Conservation (phyloP, 1,140 invertebrate genomes). For the Pararge aegeria region DNA sequence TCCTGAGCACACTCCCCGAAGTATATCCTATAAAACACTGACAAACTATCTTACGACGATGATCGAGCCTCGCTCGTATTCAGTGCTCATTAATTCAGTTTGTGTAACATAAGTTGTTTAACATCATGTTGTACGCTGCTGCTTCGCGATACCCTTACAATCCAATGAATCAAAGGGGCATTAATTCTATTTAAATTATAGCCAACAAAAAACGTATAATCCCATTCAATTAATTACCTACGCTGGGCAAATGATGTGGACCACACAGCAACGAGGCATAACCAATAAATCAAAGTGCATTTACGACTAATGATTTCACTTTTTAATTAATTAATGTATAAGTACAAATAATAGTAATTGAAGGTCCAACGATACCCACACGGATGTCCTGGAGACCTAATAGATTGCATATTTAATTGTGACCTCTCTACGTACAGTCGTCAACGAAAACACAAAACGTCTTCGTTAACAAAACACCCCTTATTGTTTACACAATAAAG, state of each 20-base stretch:
- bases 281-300: conserved; percentile 22
- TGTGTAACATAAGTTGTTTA: not conserved
- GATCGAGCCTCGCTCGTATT: no score
- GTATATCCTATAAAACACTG: no score
- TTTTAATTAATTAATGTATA: conserved; percentile 26
- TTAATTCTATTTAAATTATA: conserved; percentile 3
- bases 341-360: conserved; percentile 34
- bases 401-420: conserved; percentile 47
- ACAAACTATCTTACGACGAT: no score
- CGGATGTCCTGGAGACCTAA: conserved; percentile 46
- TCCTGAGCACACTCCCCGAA: no score
- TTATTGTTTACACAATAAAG: not conserved
- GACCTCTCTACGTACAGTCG: conserved; percentile 34
- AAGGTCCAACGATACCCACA: conserved; percentile 39
- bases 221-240: conserved; percentile 10
- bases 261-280: conserved; percentile 7
- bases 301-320: conserved; percentile 21
- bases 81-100: no score
- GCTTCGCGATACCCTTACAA: not conserved
- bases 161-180: not conserved
- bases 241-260: conserved; percentile 1
- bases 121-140: not conserved
- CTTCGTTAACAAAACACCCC: conserved; percentile 7
- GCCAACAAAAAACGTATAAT: conserved; percentile 9
- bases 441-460: not conserved